A percentile compares a stretch with the other conserved stretches of the same genome.
phyloP scores from a whole-genome alignment of 1,140 invertebrate species.

The Caerostris darwini region DNA sequence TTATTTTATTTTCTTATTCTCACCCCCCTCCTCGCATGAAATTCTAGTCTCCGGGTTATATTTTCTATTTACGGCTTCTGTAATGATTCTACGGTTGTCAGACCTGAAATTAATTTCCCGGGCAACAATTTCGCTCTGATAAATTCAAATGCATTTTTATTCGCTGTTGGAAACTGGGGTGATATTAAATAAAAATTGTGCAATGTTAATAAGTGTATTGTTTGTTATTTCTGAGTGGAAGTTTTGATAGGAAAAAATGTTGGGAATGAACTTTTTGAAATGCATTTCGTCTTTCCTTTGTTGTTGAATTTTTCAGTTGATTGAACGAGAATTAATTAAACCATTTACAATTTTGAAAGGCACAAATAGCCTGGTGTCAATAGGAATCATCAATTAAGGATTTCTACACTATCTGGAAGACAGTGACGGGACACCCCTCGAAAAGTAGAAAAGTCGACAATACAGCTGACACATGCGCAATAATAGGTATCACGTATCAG shows the following conservation, averaged over 20 bases:
- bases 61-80: background rate
- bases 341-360: background rate
- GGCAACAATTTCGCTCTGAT: background rate
- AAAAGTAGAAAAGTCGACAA: too few species aligned
- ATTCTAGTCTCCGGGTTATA: constrained; percentile 7
- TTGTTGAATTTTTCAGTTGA: background rate
- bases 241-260: background rate
- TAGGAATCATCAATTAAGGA: too few species aligned
- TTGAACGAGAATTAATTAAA: background rate
- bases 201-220: background rate
- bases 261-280: background rate
- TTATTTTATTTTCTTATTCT: background rate
- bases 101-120: background rate
- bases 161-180: background rate
- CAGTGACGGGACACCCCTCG: too few species aligned
- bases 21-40: background rate
- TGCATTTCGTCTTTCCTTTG: too few species aligned
- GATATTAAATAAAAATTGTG: background rate
- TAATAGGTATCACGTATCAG: too few species aligned
- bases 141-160: constrained; percentile 17
- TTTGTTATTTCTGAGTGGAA: background rate
- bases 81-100: background rate
- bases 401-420: too few species aligned
- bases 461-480: too few species aligned
- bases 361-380: background rate